These are phyloP conservation scores for Aporophyla nigra DNA, from an alignment of 2,888 invertebrate genomes.

Conservation along the genomic window DNA sequence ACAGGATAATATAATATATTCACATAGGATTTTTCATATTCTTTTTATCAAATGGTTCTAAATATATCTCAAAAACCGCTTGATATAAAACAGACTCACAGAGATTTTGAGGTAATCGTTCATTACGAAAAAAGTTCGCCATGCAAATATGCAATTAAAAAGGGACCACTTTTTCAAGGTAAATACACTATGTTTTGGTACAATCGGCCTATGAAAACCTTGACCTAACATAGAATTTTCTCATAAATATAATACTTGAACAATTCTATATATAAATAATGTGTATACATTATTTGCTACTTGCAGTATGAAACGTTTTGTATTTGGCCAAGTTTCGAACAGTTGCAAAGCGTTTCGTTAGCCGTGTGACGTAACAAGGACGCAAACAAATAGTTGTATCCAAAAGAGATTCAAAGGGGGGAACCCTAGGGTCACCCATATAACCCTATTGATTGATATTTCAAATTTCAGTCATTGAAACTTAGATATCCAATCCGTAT, in stretches of 20 bases:
- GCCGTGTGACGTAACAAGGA: not conserved
- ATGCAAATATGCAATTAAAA: constrained; percentile 20
- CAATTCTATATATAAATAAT: not conserved
- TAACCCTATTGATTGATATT: too few species aligned
- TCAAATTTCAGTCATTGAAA: too few species aligned
- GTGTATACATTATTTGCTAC: not conserved
- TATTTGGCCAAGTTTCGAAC: not conserved
- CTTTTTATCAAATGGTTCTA: not conserved
- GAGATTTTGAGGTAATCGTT: not conserved
- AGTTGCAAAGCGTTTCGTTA: too few species aligned
- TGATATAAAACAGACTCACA: not conserved
- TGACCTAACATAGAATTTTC: constrained; percentile 12
- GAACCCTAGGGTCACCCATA: too few species aligned
- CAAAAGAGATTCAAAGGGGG: not conserved
- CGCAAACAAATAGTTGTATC: not conserved
- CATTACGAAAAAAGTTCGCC: not conserved
- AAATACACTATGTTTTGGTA: constrained; percentile 17
- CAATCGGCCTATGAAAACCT: constrained; percentile 15
- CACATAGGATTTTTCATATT: too few species aligned
- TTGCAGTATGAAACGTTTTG: not conserved
- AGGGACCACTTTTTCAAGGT: constrained; percentile 8
- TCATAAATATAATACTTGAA: not conserved
- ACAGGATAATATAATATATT: too few species aligned
- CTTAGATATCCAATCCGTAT: too few species aligned
- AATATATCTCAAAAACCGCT: not conserved